Evolutionary conservation across 1,140 invertebrate genomes (phyloP).

Genomic region (Aricia agestis): DNA sequence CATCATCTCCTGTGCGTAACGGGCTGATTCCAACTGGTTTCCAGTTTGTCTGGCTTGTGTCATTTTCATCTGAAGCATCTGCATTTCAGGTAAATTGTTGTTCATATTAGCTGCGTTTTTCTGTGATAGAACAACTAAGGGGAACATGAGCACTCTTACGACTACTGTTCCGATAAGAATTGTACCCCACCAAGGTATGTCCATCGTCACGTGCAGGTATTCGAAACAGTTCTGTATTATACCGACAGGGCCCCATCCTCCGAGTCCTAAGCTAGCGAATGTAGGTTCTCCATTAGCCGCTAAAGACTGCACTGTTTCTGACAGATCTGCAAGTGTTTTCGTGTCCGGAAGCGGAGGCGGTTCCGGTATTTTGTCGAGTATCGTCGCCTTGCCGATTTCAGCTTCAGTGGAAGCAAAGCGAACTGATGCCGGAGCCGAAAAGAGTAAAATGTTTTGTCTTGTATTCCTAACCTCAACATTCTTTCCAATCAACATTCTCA

Average conservation of each 20-base stretch:
- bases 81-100: constrained; percentile 88
- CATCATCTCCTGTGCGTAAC: constrained; percentile 85
- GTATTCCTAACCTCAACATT: constrained; percentile 66
- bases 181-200: constrained; percentile 93
- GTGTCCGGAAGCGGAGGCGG: constrained; percentile 70
- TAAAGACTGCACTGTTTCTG: constrained; percentile 63
- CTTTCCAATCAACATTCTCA: constrained; percentile 53
- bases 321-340: constrained; percentile 42
- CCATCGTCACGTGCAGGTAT: constrained; percentile 84
- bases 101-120: constrained; percentile 86
- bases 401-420: constrained; percentile 53
- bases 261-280: constrained; percentile 88
- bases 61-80: constrained; percentile 87
- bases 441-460: constrained; percentile 48
- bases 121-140: constrained; percentile 88
- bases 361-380: constrained; percentile 75
- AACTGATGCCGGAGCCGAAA: constrained; percentile 52
- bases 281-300: constrained; percentile 83
- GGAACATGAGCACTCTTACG: constrained; percentile 86
- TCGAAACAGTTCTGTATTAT: constrained; percentile 88
- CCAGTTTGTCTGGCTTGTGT: constrained; percentile 87
- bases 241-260: constrained; percentile 85
- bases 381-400: constrained; percentile 49
- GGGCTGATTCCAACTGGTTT: constrained; percentile 86
- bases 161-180: constrained; percentile 88